Evolutionary conservation across 2,797 vertebrate species (phyloP), one percentile per base, ranked within the genome.

Genomic region (Tamandua tetradactyla): DNA sequence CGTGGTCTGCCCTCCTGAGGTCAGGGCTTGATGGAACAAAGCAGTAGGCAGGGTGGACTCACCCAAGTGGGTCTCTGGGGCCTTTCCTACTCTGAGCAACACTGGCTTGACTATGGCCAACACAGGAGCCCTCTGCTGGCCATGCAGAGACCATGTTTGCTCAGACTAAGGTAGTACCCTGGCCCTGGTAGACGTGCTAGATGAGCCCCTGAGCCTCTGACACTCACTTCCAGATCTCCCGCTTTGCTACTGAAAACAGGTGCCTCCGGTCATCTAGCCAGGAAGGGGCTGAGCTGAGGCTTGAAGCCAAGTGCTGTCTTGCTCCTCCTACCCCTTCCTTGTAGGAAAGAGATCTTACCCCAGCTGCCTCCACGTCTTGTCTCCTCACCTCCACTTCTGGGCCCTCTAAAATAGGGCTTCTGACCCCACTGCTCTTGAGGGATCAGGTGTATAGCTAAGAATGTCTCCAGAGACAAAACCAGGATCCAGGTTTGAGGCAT

Each of bases 81-180:
- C 59, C 52, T 27, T 61, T 71, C 62, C 62, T n/a, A 27, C 35
- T 66, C 52, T 15, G 79, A 52, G 80, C 75, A 35, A 32, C 13
- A 1, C 20, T 3, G 37, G 71, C 27, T 59, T 88, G 74, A 14
- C 25, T 1, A 2, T 0, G n/a, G 37, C 59, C 68, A 0, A 9
- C 27, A n/a, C 2, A 7, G 76, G 49, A 59, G 59, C 95, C 96
- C 96, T 93, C 95, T 97, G 81, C 93, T 96, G 97, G 87, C 81
- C 32, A 0, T 87, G 89, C 87, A 95, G 69, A 59, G 27, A n/a
- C 72, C 27, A 13, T 15, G 32, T 76, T 82, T 23, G 23, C 27
- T 37, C 20, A 3, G 52, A 32, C 25, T 0, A 10, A 61, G 49
- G 44, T 12, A 20, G 35, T n/a, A 20, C n/a, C n/a, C n/a, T n/a